Conservation (phyloP, 2,888 invertebrate genomes). For the Pristionchus entomophagus region DNA sequence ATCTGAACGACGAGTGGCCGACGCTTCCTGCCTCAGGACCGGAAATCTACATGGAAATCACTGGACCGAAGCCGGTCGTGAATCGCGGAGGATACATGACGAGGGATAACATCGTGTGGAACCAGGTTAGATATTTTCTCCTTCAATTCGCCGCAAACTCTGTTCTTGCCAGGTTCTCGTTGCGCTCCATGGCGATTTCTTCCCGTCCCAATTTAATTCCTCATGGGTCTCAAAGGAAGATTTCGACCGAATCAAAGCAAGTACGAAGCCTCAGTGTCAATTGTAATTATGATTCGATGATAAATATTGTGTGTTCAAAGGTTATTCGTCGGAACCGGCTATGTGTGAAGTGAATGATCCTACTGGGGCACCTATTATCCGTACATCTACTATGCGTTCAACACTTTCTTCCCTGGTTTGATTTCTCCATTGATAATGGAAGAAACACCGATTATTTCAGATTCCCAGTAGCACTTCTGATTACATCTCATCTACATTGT, state of each 20-base stretch:
- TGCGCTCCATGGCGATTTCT: slow-evolving; percentile 39
- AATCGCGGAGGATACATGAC: slow-evolving; percentile 1
- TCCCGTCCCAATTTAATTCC: not conserved
- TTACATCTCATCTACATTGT: not conserved
- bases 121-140: not conserved
- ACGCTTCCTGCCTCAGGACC: not conserved
- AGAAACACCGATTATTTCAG: not conserved
- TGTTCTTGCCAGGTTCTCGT: not conserved
- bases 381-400: not conserved
- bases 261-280: slow-evolving; percentile 26
- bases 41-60: slow-evolving; percentile 30
- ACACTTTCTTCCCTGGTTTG: not conserved
- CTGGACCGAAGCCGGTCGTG: slow-evolving; percentile 9
- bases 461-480: not conserved
- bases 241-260: slow-evolving; percentile 35
- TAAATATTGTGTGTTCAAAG: not conserved
- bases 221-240: not conserved
- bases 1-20: slow-evolving; percentile 11
- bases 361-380: not conserved
- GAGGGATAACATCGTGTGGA: slow-evolving; percentile 32
- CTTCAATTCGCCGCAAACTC: too few species aligned
- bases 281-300: not conserved
- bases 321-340: not conserved
- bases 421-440: not conserved
- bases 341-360: not conserved